A percentile compares a stretch with the other conserved stretches of the same genome.
Evolutionary conservation across 2,113 vertebrate genomes (phyloP).

Genomic region (Hiodon alosoides): DNA sequence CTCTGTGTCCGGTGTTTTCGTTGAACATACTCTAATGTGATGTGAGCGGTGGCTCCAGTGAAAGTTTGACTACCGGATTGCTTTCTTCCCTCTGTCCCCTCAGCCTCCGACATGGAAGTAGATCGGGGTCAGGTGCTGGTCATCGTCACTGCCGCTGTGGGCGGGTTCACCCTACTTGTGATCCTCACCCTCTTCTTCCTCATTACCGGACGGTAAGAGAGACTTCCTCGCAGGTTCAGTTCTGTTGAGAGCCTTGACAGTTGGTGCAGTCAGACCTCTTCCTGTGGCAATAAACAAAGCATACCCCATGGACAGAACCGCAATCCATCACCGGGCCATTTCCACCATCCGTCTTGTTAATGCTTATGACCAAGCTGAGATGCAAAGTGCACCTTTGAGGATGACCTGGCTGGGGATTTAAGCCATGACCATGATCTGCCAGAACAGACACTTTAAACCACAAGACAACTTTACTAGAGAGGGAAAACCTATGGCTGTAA

Average conservation of each 20-base stretch:
- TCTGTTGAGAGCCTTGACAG: not conserved
- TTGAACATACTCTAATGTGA: not conserved
- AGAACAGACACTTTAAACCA: not conserved
- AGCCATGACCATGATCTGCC: not conserved
- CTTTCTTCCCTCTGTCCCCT: constrained; percentile 39
- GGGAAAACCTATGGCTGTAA: not conserved
- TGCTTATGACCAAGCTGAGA: not conserved
- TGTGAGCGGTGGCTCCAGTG: not conserved
- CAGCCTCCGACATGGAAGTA: constrained; percentile 84
- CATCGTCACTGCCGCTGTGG: constrained; percentile 86
- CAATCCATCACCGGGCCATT: not conserved
- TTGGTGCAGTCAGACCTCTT: not conserved
- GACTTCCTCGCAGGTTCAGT: not conserved
- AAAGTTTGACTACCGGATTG: not conserved
- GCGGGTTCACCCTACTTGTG: constrained; percentile 87
- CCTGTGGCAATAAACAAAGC: too few relatives aligned
- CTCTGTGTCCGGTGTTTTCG: not conserved
- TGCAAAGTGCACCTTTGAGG: not conserved
- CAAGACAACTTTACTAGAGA: not conserved
- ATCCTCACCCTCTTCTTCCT: constrained; percentile 93
- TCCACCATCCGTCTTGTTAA: not conserved
- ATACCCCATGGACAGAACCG: too few relatives aligned
- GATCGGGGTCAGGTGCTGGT: constrained; percentile 92
- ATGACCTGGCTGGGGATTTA: not conserved
- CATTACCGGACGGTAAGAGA: constrained; percentile 86